Evolutionary conservation across 1,140 invertebrate genomes (phyloP), one percentile per base, ranked within the genome.

Genomic region (Ostrea edulis): DNA sequence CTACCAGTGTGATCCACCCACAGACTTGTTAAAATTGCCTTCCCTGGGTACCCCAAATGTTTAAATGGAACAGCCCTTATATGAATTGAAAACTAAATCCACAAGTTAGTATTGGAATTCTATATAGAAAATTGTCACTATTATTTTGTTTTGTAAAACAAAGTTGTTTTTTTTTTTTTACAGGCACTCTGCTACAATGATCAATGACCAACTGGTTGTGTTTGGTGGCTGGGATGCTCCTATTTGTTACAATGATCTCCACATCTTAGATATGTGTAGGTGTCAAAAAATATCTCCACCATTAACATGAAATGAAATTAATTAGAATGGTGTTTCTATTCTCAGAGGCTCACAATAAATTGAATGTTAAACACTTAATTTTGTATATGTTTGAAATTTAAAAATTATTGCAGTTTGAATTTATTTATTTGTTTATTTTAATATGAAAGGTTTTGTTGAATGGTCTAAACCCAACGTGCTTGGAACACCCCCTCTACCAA

Each of bases 171-270:
- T 2, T 83, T 54, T 83, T 8, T 53, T 52, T 89, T 92, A 44
- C 89, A 95, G 94, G 3, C 94, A 95, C 88, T 95, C 94, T 8
- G 94, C 93, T 35, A 94, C 94, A 11, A 82, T 94, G 29, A 91
- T 95, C n/a, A 89, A 92, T 44, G 94, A 94, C 82, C 91, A 92
- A 68, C 81, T 95, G 87, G 93, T 95, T 51, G 89, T 95, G 77
- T 95, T 95, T 93, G 94, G 94, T 51, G 94, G 94, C 9, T 95
- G 94, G 94, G 93, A 94, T 89, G 92, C 92, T 68, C 94, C 94
- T 9, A 89, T 92, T 65, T 93, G 92, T 71, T 95, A 93, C 91
- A 94, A 93, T 89, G 94, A 95, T 81, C 87, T 94, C 14, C 92
- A 93, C 85, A 91, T 95, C 11, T 88, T 95, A 11, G 94, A 95